Percentiles rank a stretch among this genome's conserved stretches.
phyloP scores from a whole-genome alignment of 2,113 vertebrate genomes.

The Trichechus manatus region DNA sequence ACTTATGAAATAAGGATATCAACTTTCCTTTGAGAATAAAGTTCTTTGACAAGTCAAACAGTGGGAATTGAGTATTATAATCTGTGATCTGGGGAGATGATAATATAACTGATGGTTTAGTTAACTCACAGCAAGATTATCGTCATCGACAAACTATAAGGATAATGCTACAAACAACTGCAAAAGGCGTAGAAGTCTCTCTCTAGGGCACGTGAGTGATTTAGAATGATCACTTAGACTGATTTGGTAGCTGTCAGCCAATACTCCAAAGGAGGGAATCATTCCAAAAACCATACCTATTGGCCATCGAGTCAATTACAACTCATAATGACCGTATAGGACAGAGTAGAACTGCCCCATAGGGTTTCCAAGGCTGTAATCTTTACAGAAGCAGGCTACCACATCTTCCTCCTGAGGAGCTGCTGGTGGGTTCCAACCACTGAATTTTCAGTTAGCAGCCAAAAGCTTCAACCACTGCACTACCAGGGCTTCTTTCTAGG shows the following conservation, averaged over 20 bases:
- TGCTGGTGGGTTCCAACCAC: too few relatives aligned
- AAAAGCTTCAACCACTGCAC: too few relatives aligned
- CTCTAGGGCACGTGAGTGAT: not conserved
- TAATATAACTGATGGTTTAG: not conserved
- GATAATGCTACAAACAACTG: not conserved
- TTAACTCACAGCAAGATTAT: constrained; percentile 40
- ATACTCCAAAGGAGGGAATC: not conserved
- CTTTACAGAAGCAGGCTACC: not conserved
- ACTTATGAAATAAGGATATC: constrained; percentile 35
- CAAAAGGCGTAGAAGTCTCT: not conserved
- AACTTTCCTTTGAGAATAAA: constrained; percentile 59
- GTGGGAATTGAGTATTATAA: rapidly evolving
- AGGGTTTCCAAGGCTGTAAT: not conserved
- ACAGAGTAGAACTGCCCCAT: not conserved
- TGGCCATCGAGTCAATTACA: too few relatives aligned
- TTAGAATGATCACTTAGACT: not conserved
- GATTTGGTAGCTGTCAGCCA: not conserved
- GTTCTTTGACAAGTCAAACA: constrained; percentile 5
- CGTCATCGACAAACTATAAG: constrained; percentile 20
- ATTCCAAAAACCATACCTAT: not conserved
- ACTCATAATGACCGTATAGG: not conserved
- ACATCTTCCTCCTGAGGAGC: too few relatives aligned
- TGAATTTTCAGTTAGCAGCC: not conserved
- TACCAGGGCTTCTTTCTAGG: not conserved
- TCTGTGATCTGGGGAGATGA: constrained; percentile 31